Evolutionary conservation across 2,888 invertebrate species (phyloP).

Genomic region (Drosophila mulleri): DNA sequence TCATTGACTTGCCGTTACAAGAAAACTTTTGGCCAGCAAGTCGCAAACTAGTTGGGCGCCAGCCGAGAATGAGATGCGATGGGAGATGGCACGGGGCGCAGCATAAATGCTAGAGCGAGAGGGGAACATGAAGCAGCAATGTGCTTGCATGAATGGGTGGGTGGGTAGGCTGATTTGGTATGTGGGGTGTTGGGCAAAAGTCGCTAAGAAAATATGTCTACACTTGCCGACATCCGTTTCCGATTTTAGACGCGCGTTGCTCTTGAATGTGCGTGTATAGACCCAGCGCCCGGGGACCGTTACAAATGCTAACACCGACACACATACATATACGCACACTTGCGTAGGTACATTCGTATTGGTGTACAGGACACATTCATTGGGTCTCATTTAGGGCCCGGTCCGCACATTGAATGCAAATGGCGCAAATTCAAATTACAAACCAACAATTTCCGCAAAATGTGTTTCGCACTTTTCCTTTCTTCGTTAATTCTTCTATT

Average conservation of each 20-base stretch:
- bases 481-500: background rate
- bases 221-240: conserved; percentile 75
- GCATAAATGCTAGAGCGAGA: conserved; percentile 35
- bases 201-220: conserved; percentile 73
- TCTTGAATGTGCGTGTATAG: conserved; percentile 33
- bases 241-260: conserved; percentile 53
- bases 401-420: conserved; percentile 61
- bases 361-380: conserved; percentile 57
- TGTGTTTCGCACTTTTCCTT: conserved; percentile 44
- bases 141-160: background rate
- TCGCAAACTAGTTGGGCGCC: conserved; percentile 55
- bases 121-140: background rate
- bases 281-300: conserved; percentile 28
- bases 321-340: conserved; percentile 12
- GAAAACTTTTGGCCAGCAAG: conserved; percentile 58
- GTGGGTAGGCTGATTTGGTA: too few species aligned
- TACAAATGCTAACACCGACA: conserved; percentile 58
- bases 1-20: conserved; percentile 72
- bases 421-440: conserved; percentile 68
- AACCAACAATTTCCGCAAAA: conserved; percentile 70
- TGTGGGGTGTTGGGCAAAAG: conserved; percentile 42
- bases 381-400: conserved; percentile 59
- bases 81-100: conserved; percentile 8
- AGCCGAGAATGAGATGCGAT: conserved; percentile 5
- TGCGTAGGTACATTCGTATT: conserved; percentile 1